Base-by-base conservation (phyloP, 2,888 invertebrate genomes). In the Dryocosmus kuriphilus region DNA sequence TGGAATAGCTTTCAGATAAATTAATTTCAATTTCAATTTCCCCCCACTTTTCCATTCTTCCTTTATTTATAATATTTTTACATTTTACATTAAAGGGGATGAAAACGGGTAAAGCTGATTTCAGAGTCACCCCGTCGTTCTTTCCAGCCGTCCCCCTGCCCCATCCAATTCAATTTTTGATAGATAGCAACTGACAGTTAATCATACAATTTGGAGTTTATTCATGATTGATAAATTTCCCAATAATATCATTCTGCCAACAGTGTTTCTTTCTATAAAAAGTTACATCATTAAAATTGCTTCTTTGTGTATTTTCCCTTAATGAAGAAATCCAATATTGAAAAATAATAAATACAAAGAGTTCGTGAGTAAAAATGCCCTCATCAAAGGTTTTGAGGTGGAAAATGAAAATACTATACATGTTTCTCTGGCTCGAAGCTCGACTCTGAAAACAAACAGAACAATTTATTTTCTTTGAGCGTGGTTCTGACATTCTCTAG, bases 391-490 rank as follows among this genome's bases (percentile, higher is more conserved):
- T 51, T 71, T 67, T 27, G 71, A 30, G 51, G 46, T 46, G n/a
- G 51, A 46, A 71, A 71, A 71, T 71, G 71, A 51, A 71, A 71
- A 57, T 14, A 71, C 30, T 71, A n/a, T 71, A 51, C 46, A 71
- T 32, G 57, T 24, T 57, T 14, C 24, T 32, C 30, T 71, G 46
- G 27, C 46, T 71, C 51, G 51, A 71, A 71, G n/a, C 71, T 71
- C 71, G 32, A 30, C 71, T 67, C 41, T 51, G 32, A 71, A 71
- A 71, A 71, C 71, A 71, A 71, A 71, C 71, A 71, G 51, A 71
- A 71, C 71, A 51, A 71, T 71, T 71, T 71, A 71, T 71, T 51
- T 71, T 71, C 71, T 71, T 71, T 71, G 71, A 71, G 46, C 51
- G 71, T 71, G 71, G 71, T 51, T 51, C 71, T 71, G 71, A 71